Percentiles rank a stretch among this genome's conserved stretches.
phyloP scores from a whole-genome alignment of 2,113 vertebrate species.

The Pelvicachromis taeniatus region DNA sequence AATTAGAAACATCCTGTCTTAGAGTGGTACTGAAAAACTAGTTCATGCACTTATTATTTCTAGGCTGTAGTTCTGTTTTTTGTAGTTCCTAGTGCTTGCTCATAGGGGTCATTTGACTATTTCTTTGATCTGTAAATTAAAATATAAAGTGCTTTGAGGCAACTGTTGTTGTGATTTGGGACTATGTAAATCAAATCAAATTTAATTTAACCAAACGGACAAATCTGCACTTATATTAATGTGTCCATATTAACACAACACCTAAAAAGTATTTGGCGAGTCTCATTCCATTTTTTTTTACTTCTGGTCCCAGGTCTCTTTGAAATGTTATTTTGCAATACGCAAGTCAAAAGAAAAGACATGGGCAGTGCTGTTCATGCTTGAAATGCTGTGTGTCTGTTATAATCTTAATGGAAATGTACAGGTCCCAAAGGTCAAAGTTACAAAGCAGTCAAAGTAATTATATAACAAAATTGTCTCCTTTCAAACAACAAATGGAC shows the following conservation, averaged over 20 bases:
- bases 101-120: no score
- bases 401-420: background rate
- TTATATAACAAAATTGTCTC: background rate
- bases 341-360: background rate
- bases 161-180: no score
- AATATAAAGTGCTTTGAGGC: no score
- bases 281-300: background rate
- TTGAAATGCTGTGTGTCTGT: background rate
- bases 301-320: background rate
- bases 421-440: background rate
- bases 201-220: background rate
- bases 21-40: no score
- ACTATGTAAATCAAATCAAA: no score
- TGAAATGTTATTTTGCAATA: background rate
- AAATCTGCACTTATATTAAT: background rate
- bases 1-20: no score
- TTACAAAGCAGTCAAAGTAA: background rate
- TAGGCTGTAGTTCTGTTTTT: no score
- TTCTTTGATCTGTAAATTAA: no score
- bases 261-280: background rate
- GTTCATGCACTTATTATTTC: no score
- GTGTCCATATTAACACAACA: background rate
- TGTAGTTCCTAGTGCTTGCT: no score
- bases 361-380: background rate
- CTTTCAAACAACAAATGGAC: background rate